Evolutionary conservation across 2,888 invertebrate species (phyloP).

Genomic region (Anthophora plumipes): DNA sequence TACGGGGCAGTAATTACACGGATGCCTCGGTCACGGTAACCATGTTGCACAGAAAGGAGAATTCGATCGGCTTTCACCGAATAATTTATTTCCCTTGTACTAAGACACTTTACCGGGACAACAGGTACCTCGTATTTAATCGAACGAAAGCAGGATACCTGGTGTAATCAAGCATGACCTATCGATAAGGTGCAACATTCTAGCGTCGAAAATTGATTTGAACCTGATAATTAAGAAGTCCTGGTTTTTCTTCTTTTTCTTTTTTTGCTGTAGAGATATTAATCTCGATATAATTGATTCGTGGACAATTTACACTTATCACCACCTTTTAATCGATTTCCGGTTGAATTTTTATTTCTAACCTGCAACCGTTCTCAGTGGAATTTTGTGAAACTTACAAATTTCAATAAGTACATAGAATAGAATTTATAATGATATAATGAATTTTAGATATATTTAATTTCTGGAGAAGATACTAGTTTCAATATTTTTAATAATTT

Average conservation of each 20-base stretch:
- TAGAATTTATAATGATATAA: no score
- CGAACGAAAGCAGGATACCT: slow-evolving; percentile 20
- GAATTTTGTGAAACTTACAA: no score
- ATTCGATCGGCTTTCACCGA: slow-evolving; percentile 56
- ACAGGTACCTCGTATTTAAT: slow-evolving; percentile 16
- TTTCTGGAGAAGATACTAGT: no score
- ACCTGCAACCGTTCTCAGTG: no score
- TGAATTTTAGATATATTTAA: no score
- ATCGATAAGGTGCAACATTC: neutral
- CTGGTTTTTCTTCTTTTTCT: no score
- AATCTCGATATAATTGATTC: neutral
- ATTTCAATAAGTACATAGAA: no score
- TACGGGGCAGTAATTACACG: slow-evolving; percentile 42
- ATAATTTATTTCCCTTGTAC: slow-evolving; percentile 32
- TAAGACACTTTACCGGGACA: slow-evolving; percentile 5
- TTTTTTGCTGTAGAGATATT: neutral
- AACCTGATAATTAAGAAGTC: neutral
- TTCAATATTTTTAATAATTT: no score
- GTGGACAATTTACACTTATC: neutral
- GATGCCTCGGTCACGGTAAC: slow-evolving; percentile 37
- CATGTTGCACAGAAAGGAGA: slow-evolving; percentile 30
- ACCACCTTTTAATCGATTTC: no score
- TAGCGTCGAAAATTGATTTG: neutral
- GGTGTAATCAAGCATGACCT: neutral
- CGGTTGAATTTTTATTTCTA: no score